phyloP scores from a whole-genome alignment of 2,113 vertebrate genomes.

The Anthoscopus minutus region DNA sequence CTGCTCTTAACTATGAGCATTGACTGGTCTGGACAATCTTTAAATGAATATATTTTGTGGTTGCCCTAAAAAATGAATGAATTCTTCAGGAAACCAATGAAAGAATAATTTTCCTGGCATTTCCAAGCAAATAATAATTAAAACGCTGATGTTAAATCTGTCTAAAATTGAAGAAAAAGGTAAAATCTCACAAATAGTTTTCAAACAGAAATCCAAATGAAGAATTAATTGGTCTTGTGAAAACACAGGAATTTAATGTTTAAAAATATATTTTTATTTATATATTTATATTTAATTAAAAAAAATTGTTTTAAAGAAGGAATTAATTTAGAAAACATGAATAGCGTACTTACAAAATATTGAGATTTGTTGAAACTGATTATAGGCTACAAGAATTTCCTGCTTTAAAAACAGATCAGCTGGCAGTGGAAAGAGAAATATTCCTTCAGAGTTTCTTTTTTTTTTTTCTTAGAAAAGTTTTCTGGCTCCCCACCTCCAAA shows the following conservation, averaged over 20 bases:
- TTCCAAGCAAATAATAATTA: background rate
- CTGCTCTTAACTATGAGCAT: background rate
- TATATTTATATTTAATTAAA: background rate
- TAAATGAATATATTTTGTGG: background rate
- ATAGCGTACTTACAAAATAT: background rate
- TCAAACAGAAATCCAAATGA: background rate
- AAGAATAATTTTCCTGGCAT: background rate
- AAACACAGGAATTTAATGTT: background rate
- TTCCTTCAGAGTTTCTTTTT: background rate
- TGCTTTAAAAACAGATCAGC: background rate
- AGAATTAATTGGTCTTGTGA: background rate
- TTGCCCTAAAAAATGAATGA: background rate
- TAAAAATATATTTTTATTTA: too few relatives aligned
- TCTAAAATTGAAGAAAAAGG: background rate
- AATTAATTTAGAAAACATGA: background rate
- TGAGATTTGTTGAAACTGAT: background rate
- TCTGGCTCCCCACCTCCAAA: too few relatives aligned
- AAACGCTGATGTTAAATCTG: background rate
- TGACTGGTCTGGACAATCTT: background rate
- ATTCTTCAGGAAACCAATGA: background rate
- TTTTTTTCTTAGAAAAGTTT: background rate
- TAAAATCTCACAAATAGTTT: background rate
- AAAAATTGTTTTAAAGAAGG: background rate
- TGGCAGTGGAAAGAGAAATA: background rate
- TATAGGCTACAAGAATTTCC: background rate